Evolutionary conservation across 2,888 invertebrate genomes (phyloP).

Genomic region (Euclidia mi): DNA sequence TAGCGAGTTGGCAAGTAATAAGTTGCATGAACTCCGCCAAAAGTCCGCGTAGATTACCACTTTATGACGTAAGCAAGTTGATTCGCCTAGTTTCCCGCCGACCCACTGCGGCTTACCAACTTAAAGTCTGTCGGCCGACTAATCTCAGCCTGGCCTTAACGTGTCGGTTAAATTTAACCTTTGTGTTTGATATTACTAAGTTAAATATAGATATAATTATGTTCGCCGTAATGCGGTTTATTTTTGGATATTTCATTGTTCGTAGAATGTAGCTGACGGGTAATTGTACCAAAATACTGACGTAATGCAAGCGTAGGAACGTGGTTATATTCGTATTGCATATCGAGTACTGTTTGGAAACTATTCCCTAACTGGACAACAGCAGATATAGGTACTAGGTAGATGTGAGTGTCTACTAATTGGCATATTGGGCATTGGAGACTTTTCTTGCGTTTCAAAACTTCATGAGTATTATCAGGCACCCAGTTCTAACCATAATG

Average conservation of each 20-base stretch:
- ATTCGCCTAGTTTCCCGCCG: slow-evolving; percentile 27
- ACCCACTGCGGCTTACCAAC: slow-evolving; percentile 38
- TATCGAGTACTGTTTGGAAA: no score
- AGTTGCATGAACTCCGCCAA: slow-evolving; percentile 31
- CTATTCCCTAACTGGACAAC: no score
- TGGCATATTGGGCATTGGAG: no score
- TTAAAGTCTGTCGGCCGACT: slow-evolving; percentile 48
- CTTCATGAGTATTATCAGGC: no score
- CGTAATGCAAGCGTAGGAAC: no score
- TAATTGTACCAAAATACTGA: no score
- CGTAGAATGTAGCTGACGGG: neutral
- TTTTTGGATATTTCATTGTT: slow-evolving; percentile 17
- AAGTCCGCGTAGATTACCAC: slow-evolving; percentile 23
- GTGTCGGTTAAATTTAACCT: slow-evolving; percentile 56
- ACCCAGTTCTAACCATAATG: no score
- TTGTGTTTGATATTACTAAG: slow-evolving; percentile 32
- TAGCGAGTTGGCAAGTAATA: slow-evolving; percentile 15
- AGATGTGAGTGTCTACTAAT: no score
- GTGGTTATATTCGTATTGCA: no score
- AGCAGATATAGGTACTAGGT: no score
- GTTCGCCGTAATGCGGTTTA: slow-evolving; percentile 9
- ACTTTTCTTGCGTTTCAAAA: no score
- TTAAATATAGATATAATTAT: slow-evolving; percentile 27
- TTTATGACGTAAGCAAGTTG: slow-evolving; percentile 45
- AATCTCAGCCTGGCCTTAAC: slow-evolving; percentile 38